Percentiles rank a stretch among this genome's conserved stretches.
Conservation (phyloP, 2,888 invertebrate genomes). For the Quadroppia sp. region DNA sequence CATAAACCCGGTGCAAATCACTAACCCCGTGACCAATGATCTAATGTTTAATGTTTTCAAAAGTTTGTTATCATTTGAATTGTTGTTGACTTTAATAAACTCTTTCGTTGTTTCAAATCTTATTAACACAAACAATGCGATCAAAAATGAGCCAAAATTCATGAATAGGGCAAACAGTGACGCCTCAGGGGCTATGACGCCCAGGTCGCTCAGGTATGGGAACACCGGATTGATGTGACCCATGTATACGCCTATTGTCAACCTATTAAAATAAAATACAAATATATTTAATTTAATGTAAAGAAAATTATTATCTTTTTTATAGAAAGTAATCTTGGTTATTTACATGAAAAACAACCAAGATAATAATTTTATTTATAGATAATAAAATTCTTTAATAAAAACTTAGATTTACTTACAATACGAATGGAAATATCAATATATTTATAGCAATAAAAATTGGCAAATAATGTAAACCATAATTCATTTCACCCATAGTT, state of each 20-base stretch:
- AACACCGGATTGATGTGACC: background rate
- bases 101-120: background rate
- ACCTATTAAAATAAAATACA: background rate
- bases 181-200: slow-evolving; percentile 1
- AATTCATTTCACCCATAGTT: background rate
- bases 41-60: background rate
- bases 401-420: slow-evolving; percentile 23
- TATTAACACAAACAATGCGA: background rate
- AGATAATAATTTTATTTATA: too few species aligned
- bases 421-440: slow-evolving; percentile 8
- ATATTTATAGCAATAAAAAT: slow-evolving; percentile 1
- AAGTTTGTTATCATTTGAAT: too few species aligned
- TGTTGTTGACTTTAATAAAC: background rate
- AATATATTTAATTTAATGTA: too few species aligned
- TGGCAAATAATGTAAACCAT: slow-evolving; percentile 3
- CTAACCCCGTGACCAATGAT: background rate
- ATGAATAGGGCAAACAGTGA: slow-evolving; percentile 8
- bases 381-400: background rate
- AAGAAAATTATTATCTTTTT: too few species aligned
- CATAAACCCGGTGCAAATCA: background rate
- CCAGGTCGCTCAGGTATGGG: slow-evolving; percentile 6
- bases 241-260: background rate
- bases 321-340: background rate
- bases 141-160: background rate
- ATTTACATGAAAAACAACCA: background rate